phyloP scores from a whole-genome alignment of 1,140 invertebrate genomes.

The Cherax destructor region DNA sequence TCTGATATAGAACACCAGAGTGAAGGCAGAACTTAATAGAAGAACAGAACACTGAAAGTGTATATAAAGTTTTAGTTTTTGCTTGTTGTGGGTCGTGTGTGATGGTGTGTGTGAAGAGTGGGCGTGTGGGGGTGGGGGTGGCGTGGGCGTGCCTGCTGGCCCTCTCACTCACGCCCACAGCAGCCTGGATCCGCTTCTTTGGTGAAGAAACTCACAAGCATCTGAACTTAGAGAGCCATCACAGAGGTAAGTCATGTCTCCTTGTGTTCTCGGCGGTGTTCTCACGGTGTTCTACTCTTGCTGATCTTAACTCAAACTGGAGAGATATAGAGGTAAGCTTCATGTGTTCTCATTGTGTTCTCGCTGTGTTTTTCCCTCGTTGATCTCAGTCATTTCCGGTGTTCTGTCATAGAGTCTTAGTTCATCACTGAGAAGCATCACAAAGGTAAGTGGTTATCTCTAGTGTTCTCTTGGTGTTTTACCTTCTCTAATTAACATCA shows the following conservation, averaged over 20 bases:
- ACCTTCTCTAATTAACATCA: too few species aligned
- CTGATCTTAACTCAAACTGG: neutral
- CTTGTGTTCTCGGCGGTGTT: neutral
- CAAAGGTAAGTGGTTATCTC: too few species aligned
- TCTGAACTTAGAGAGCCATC: constrained; percentile 31
- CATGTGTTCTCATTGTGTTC: neutral
- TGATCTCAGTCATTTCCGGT: too few species aligned
- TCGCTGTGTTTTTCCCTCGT: neutral
- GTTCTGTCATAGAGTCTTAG: too few species aligned
- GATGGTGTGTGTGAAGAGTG: neutral
- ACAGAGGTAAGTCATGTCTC: constrained; percentile 7
- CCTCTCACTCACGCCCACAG: neutral
- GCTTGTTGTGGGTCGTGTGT: too few species aligned
- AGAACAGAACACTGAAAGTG: too few species aligned
- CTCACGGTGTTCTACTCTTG: neutral
- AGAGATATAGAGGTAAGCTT: neutral
- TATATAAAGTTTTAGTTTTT: too few species aligned
- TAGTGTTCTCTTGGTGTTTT: too few species aligned
- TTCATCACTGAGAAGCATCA: too few species aligned
- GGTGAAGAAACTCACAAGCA: constrained; percentile 35
- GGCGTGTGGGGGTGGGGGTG: neutral
- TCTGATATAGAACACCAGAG: too few species aligned
- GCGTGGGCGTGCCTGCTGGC: neutral
- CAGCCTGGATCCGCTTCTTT: constrained; percentile 24
- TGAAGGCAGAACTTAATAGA: too few species aligned